Evolutionary conservation across 30 jellyfish, hydroid and myxozoan species (phyloP).

Genomic region (Aurelia aurita): DNA sequence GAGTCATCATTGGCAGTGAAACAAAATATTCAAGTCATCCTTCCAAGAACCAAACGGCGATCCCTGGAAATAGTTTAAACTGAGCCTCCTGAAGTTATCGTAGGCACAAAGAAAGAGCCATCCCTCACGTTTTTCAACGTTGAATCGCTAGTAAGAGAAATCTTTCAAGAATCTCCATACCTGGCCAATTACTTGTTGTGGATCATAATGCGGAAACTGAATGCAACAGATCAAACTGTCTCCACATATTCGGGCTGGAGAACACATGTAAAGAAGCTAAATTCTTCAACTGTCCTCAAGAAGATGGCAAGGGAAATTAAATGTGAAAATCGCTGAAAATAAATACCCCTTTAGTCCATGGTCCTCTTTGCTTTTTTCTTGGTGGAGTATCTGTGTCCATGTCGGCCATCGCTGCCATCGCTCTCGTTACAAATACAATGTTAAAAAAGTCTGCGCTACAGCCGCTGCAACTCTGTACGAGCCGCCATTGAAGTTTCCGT

Average conservation of each 20-base stretch:
- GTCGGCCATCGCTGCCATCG: too few relatives aligned
- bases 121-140: not conserved
- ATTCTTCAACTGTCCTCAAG: too few relatives aligned
- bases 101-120: conserved; percentile 7
- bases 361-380: too few relatives aligned
- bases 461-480: too few relatives aligned
- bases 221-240: not conserved
- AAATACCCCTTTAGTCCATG: too few relatives aligned
- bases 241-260: conserved; percentile 7
- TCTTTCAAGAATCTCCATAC: not conserved
- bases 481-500: too few relatives aligned
- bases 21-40: not conserved
- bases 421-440: too few relatives aligned
- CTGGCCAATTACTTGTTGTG: not conserved
- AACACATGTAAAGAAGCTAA: too few relatives aligned
- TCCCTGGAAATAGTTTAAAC: not conserved
- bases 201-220: not conserved
- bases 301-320: too few relatives aligned
- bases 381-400: too few relatives aligned
- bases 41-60: conserved; percentile 12
- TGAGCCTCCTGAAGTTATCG: not conserved
- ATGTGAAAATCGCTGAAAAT: too few relatives aligned
- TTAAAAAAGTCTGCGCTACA: too few relatives aligned
- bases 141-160: not conserved
- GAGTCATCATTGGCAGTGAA: not conserved